Evolutionary conservation across 2,113 vertebrate species (phyloP), one percentile per base, ranked within the genome.

Genomic region (Leucopsar rothschildi): DNA sequence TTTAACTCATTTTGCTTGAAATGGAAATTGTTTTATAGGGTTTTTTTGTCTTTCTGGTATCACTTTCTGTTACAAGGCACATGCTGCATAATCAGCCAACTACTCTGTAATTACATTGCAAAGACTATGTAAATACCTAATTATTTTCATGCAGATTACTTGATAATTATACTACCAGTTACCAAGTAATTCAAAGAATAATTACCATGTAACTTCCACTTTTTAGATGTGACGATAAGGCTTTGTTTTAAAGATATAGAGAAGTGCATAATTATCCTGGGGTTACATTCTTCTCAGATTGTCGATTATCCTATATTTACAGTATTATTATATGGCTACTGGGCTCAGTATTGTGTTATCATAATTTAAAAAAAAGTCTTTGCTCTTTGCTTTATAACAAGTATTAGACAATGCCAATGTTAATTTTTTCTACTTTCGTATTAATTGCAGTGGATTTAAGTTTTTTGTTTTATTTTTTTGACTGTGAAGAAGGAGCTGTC

Each of bases 81-180:
- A 94, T 68, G 72, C 94, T 96, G 94, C 96, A 96, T 98, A 98
- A 98, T 98, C 97, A 98, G 91, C 33, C 88, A 97, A 92, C 97
- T 98, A 97, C 97, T 97, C 97, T 98, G 94, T 98, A 98, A 98
- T 98, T 98, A 98, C 84, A 90, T 88, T 94, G 98, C 97, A 97
- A 98, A 98, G 97, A 98, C 98, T 97, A 97, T 98, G 97, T 98
- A 98, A 98, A 98, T 98, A 98, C 97, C 63, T 96, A 98, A 98
- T 98, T 98, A 98, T 98, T 98, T 97, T 98, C 97, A 98, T 98
- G 98, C 97, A 98, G 97, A 98, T 98, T 98, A 98, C 98, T 98
- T 98, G 97, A 98, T 98, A 98, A 98, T 98, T 98, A 98, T 97
- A 98, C 97, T 97, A 97, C 97, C 95, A 97, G 97, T 98, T 98